A percentile compares a stretch with the other conserved stretches of the same genome.
Evolutionary conservation across 2,797 vertebrate species (phyloP).

Genomic region (Falco novaeseelandiae): DNA sequence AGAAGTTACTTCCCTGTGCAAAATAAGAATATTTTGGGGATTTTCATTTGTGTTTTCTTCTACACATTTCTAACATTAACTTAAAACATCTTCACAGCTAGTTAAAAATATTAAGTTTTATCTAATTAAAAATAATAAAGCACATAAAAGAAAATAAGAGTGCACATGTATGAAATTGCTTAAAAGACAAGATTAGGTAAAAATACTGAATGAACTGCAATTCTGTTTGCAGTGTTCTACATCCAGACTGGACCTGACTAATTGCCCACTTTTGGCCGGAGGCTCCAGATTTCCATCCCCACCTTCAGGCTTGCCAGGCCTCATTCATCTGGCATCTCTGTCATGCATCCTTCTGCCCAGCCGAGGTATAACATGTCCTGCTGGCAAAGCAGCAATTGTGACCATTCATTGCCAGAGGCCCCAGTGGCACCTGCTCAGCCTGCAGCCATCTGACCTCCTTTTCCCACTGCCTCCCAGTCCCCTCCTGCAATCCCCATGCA

Average conservation of each 20-base stretch:
- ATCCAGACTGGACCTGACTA: not conserved
- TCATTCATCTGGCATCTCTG: constrained; percentile 27
- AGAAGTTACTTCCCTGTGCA: not conserved
- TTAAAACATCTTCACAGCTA: not conserved
- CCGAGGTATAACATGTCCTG: not conserved
- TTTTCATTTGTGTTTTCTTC: not conserved
- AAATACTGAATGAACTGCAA: not conserved
- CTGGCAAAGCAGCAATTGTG: not conserved
- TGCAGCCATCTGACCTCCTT: constrained; percentile 44
- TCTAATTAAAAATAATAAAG: not conserved
- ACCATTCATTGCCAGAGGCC: not conserved
- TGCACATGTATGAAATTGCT: not conserved
- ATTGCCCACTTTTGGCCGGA: not conserved
- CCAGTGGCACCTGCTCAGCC: not conserved
- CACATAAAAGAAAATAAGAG: not conserved
- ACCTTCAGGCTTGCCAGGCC: constrained; percentile 1
- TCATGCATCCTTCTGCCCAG: not conserved
- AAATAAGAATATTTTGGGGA: not conserved
- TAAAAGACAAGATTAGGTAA: not conserved
- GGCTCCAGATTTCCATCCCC: constrained; percentile 5
- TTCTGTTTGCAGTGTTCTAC: not conserved
- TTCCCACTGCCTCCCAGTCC: not conserved
- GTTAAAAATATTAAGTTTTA: not conserved
- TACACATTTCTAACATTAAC: not conserved
- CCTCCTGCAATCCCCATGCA: not conserved